Base-by-base conservation (phyloP, 2,888 invertebrate species). In the Strigamia maritima region DNA sequence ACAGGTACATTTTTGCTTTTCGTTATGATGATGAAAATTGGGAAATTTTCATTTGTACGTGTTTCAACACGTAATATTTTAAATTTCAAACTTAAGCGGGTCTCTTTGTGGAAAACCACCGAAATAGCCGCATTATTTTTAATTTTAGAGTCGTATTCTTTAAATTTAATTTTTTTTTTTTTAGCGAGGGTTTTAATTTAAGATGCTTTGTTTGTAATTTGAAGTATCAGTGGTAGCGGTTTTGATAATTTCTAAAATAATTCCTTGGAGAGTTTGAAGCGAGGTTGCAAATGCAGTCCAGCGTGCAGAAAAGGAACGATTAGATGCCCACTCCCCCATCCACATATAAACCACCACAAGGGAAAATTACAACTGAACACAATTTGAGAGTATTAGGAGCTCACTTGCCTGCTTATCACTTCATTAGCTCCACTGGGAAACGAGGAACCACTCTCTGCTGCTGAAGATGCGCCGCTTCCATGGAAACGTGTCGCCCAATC, bases 321-420 rank as follows among this genome's bases (percentile, higher is more conserved):
- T 70, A 70, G 70, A 28, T 70, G 70, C 70, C 28, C 70, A 28
- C 70, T 70, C 70, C 26, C 26, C 19, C 70, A 70, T 28, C 70
- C 70, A 70, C 70, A 70, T 70, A 70, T 70, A 70, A 70, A 70
- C 70, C 70, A 70, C 70, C 70, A 28, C 70, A 70, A 70, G 70
- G 70, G 70, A 70, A 70, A 70, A 70, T 70, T 70, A 70, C 70
- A 70, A 70, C 70, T 70, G 70, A 70, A 70, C 70, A 70, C 70
- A 70, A 70, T 70, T 70, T 70, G 70, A 70, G 70, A 70, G 70
- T 70, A 70, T 70, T 70, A 70, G 70, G 70, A 70, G 70, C 70
- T 70, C 70, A 70, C 70, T 28, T 70, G 70, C 70, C 70, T 70
- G 70, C 70, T 70, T 70, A 70, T 70, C 70, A 70, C 70, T 70